Evolutionary conservation across 2,113 vertebrate species (phyloP).

Genomic region (Pimephales promelas): DNA sequence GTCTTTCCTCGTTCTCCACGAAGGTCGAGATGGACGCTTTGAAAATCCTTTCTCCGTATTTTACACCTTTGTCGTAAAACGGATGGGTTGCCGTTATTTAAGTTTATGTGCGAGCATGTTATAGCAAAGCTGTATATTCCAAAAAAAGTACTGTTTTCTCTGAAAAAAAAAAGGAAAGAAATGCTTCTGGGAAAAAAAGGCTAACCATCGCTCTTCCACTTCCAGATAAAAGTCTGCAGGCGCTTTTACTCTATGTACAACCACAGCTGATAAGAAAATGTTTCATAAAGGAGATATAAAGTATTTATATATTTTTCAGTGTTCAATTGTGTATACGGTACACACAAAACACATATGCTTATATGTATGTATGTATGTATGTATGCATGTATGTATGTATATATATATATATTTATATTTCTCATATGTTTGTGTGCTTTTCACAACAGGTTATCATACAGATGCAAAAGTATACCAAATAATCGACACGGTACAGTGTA

Average conservation of each 20-base stretch:
- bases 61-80: constrained; percentile 46
- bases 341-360: constrained; percentile 37
- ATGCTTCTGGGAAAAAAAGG: neutral
- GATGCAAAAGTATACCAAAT: constrained; percentile 51
- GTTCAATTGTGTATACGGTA: constrained; percentile 32
- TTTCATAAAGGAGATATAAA: constrained; percentile 33
- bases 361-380: constrained; percentile 35
- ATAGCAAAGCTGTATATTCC: constrained; percentile 23
- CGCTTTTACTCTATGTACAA: constrained; percentile 32
- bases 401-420: constrained; percentile 39
- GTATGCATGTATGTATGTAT: constrained; percentile 28
- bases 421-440: constrained; percentile 59
- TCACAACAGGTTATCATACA: constrained; percentile 53
- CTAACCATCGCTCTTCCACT: neutral
- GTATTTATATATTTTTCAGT: constrained; percentile 40
- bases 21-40: constrained; percentile 28
- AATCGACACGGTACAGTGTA: constrained; percentile 45
- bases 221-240: constrained; percentile 3
- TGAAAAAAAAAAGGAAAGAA: neutral
- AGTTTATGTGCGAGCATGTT: constrained; percentile 14
- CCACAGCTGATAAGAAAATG: constrained; percentile 44
- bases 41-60: constrained; percentile 34
- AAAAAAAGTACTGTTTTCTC: constrained; percentile 18
- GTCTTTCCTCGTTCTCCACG: constrained; percentile 10
- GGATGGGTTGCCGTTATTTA: constrained; percentile 25